Evolutionary conservation across 2,113 vertebrate species (phyloP), one percentile per base, ranked within the genome.

Genomic region (Grantiella picta): DNA sequence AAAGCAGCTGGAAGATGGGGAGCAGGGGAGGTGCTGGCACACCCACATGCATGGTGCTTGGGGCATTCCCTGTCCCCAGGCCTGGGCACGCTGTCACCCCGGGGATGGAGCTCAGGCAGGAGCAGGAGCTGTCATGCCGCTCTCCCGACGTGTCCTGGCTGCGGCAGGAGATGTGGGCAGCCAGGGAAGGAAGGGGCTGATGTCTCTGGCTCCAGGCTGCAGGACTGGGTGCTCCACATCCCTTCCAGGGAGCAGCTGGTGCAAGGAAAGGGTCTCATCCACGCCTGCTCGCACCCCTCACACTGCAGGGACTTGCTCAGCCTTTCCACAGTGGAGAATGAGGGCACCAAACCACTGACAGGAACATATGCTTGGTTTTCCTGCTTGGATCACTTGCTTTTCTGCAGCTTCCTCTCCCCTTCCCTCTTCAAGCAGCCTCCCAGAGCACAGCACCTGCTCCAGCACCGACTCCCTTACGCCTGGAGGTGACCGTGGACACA

Each of bases 51-150:
- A 40, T 11, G 1, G n/a, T 65, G 78, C 73, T 68, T 0, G 4
- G 69, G 40, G 17, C 6, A 7, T 1, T 53, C 72, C 42, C 61
- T 2, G 7, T 11, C 5, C 49, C 65, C 75, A 23, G 82, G 11
- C 52, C 29, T 0, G 0, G 25, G 13, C 36, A 22, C 1, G 4
- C 47, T 3, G 25, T 1, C 49, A 47, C 59, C 38, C 24, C 2
- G 45, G 47, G 2, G 14, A 8, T 6, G 54, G 54, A 77, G 75
- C 49, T 3, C 44, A 7, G 59, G 15, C 23, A 19, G 82, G 11
- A 53, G 71, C 60, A 2, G 80, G 54, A 45, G 45, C 23, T 9
- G 57, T 2, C 0, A 0, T 2, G 3, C 8, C 1, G 0, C 63
- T 24, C 36, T 42, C 61, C 36, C 5, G 27, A 5, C 0, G 1